Conservation (phyloP, 2,113 vertebrate species). For the Isurus oxyrinchus region DNA sequence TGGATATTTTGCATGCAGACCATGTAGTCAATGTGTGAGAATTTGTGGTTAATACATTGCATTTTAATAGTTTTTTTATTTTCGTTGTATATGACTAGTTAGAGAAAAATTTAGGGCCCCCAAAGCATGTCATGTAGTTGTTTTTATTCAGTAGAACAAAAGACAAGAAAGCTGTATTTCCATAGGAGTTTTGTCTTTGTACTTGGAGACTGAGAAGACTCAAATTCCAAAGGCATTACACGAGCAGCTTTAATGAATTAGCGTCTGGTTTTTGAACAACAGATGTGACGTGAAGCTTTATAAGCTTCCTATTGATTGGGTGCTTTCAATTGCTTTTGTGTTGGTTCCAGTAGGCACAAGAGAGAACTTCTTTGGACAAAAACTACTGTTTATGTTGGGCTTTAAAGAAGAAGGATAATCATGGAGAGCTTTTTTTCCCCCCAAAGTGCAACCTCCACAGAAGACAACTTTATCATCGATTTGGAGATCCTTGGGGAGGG, state of each 20-base stretch:
- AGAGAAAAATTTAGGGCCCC: background rate
- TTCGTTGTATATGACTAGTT: background rate
- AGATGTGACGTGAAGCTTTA: slow-evolving; percentile 61
- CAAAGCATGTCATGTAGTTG: slow-evolving; percentile 12
- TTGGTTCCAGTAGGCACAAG: slow-evolving; percentile 51
- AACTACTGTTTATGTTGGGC: background rate
- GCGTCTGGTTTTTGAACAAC: slow-evolving; percentile 59
- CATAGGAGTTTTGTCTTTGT: slow-evolving; percentile 58
- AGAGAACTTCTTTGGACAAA: slow-evolving; percentile 31
- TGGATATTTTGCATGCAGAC: slow-evolving; percentile 17
- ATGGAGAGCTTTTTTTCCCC: background rate
- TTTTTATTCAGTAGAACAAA: slow-evolving; percentile 34
- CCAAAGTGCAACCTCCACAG: background rate
- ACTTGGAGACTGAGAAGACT: slow-evolving; percentile 53
- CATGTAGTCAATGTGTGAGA: background rate
- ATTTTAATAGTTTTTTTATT: slow-evolving; percentile 15
- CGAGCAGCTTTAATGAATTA: slow-evolving; percentile 61
- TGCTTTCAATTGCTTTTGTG: slow-evolving; percentile 58
- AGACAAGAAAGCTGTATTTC: slow-evolving; percentile 54
- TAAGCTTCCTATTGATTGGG: slow-evolving; percentile 56
- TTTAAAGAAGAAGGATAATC: background rate
- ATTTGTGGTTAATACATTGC: background rate
- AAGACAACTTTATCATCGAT: background rate
- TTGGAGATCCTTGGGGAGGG: background rate
- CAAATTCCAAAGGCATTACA: slow-evolving; percentile 65